Percentiles rank a stretch among this genome's conserved stretches.
Evolutionary conservation across 2,888 invertebrate genomes (phyloP).

Genomic region (Brachyptera risi): DNA sequence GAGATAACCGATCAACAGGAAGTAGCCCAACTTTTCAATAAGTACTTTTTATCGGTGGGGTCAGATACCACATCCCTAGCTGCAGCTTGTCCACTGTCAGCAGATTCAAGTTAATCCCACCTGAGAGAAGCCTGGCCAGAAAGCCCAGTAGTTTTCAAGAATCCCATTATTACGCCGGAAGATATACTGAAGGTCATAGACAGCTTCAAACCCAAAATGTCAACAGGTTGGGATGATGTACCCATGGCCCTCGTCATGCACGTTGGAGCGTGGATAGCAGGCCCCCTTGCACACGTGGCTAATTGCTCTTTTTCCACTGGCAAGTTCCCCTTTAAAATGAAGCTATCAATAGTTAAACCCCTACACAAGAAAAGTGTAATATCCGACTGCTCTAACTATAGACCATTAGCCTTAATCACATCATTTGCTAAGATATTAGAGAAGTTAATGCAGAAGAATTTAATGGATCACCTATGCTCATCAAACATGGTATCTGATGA

Average conservation of each 20-base stretch:
- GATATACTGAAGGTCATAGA: neutral
- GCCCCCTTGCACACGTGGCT: neutral
- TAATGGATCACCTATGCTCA: neutral
- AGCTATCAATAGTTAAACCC: neutral
- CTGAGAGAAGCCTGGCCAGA: no score
- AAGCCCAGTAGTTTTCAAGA: no score
- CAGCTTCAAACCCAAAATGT: neutral
- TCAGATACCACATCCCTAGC: no score
- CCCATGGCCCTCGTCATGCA: slow-evolving; percentile 1
- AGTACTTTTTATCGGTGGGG: neutral
- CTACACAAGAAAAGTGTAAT: slow-evolving; percentile 1
- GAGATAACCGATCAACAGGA: neutral
- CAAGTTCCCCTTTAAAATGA: neutral
- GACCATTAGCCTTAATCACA: neutral
- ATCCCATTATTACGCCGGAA: neutral
- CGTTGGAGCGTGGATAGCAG: neutral
- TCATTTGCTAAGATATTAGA: neutral
- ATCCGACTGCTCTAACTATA: neutral
- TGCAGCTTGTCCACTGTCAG: no score
- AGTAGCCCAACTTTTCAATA: neutral
- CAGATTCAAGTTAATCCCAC: no score
- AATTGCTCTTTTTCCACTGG: neutral
- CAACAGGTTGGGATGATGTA: slow-evolving; percentile 8
- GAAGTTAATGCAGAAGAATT: neutral
- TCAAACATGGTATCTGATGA: slow-evolving; percentile 3